Conservation (phyloP, 92 coral and sea anemone genomes). For the Heliopora coerulea region DNA sequence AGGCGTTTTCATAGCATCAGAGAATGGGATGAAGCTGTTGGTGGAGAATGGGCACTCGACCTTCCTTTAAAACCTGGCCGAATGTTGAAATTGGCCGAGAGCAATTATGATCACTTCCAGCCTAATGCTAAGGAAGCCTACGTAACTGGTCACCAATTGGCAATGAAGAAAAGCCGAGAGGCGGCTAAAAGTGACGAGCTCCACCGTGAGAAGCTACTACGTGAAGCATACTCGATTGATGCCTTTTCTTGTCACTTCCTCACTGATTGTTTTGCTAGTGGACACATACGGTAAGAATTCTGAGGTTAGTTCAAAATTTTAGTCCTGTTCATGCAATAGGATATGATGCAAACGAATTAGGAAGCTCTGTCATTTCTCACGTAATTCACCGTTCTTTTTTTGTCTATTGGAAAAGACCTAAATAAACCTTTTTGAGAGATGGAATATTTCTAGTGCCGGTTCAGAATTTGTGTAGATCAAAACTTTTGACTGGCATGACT, state of each 20-base stretch:
- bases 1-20: neutral
- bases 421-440: too few species aligned
- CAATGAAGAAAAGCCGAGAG: conserved; percentile 42
- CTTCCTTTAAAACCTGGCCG: conserved; percentile 31
- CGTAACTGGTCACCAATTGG: conserved; percentile 49
- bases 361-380: too few species aligned
- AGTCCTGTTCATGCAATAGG: too few species aligned
- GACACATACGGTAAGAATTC: conserved; percentile 27
- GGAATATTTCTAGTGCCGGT: too few species aligned
- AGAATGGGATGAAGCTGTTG: conserved; percentile 48
- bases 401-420: too few species aligned
- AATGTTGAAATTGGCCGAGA: conserved; percentile 47
- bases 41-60: conserved; percentile 47
- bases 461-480: too few species aligned
- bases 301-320: too few species aligned
- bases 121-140: conserved; percentile 54
- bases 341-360: too few species aligned
- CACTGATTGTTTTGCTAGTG: conserved; percentile 19
- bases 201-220: neutral
- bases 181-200: neutral
- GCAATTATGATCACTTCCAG: conserved; percentile 54
- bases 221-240: conserved; percentile 26
- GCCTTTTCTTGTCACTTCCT: conserved; percentile 28
- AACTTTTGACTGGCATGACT: too few species aligned
- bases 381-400: too few species aligned